These are phyloP conservation scores for Cryptus viduatorius DNA, from an alignment of 2,888 invertebrate genomes.

Conservation along the genomic window DNA sequence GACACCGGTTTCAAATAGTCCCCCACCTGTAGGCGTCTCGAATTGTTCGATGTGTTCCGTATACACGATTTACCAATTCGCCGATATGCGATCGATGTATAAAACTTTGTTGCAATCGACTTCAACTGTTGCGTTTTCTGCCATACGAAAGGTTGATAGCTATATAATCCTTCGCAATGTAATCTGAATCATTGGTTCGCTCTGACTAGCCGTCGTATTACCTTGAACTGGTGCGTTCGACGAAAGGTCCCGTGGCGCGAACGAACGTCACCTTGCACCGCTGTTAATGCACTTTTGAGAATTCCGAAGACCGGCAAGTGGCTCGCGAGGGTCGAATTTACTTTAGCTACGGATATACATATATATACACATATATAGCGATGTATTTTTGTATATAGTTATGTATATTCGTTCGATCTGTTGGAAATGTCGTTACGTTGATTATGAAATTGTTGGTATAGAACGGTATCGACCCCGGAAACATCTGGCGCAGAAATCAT, in stretches of 20 bases:
- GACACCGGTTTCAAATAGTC: slow-evolving; percentile 33
- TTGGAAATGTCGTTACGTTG: slow-evolving; percentile 9
- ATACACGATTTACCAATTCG: not conserved
- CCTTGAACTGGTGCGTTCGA: slow-evolving; percentile 55
- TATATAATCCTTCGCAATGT: not conserved
- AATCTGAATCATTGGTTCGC: not conserved
- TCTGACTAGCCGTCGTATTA: slow-evolving; percentile 33
- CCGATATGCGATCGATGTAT: not conserved
- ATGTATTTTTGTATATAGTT: not conserved
- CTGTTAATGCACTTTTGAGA: slow-evolving; percentile 72
- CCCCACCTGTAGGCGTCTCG: not conserved
- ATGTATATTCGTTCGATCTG: not conserved
- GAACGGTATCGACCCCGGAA: not conserved
- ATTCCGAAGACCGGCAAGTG: slow-evolving; percentile 77
- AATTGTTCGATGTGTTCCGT: slow-evolving; percentile 18
- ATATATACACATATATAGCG: not conserved
- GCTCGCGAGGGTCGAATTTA: slow-evolving; percentile 42
- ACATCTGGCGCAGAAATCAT: not conserved
- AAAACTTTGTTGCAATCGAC: not conserved
- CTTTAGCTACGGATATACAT: not conserved
- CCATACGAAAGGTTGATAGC: not conserved
- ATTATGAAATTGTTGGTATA: not conserved
- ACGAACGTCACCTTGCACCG: slow-evolving; percentile 72
- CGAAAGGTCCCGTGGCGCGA: slow-evolving; percentile 10
- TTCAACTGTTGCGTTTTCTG: not conserved